Conservation (phyloP, 2,888 invertebrate genomes). For the Troilus luridus region DNA sequence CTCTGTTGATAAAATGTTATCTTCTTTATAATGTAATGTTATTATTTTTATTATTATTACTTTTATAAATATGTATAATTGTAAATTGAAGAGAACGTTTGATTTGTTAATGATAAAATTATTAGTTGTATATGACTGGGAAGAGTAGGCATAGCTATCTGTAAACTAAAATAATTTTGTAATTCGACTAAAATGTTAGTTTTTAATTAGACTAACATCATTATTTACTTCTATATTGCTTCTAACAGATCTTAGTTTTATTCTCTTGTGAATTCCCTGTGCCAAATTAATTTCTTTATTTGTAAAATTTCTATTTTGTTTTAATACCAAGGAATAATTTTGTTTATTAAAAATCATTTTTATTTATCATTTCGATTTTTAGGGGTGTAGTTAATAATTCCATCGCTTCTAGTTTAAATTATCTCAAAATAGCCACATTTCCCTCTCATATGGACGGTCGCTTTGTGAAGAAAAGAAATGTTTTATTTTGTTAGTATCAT, state of each 20-base stretch:
- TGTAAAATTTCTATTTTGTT: background rate
- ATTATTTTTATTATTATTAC: background rate
- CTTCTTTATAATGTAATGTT: background rate
- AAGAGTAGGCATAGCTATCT: background rate
- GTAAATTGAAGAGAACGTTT: background rate
- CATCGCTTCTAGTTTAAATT: background rate
- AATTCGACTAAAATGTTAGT: slow-evolving; percentile 2
- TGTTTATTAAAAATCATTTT: background rate
- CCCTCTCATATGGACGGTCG: background rate
- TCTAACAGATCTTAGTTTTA: slow-evolving; percentile 26
- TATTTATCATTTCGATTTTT: background rate
- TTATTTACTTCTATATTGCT: slow-evolving; percentile 15
- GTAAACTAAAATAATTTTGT: slow-evolving; percentile 31
- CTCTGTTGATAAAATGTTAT: background rate
- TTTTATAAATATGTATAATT: slow-evolving; percentile 45
- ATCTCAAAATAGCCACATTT: background rate
- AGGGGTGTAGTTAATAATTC: background rate
- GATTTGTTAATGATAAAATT: background rate
- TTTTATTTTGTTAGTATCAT: background rate
- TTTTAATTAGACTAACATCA: background rate
- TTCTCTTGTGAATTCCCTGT: slow-evolving; percentile 60
- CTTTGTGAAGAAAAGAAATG: background rate
- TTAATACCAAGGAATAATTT: background rate
- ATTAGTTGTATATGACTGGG: background rate
- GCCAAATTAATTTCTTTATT: slow-evolving; percentile 57